Evolutionary conservation across 2,888 invertebrate species (phyloP), one percentile per base, ranked within the genome.

Genomic region (Gandaritis pyraliata): DNA sequence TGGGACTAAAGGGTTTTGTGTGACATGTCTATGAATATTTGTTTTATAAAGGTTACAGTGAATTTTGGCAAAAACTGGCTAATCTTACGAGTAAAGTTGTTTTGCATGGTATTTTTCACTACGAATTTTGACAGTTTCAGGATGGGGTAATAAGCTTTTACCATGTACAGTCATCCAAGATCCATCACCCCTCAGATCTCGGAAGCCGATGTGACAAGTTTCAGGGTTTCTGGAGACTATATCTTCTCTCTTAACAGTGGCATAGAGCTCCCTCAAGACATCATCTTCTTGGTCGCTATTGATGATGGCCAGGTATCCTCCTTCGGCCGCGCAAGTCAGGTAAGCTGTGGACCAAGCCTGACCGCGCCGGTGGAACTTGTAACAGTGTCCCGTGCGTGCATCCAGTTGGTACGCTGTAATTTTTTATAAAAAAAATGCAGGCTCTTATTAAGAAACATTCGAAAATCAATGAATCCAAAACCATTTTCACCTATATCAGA

Each of bases 271-370:
- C 11, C 2, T 12, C 46, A 46, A 23, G 1, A 46, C 46, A 11
- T n/a, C 2, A 1, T n/a, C 11, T 29, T 47, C 47, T 8, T n/a
- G 8, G 0, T 29, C 10, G 47, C 29, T 47, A 23, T 47, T 30
- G 29, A 47, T 29, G 7, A 47, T 13, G 7, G 29, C 29, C 29
- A 47, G 29, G 13, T 47, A 13, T 8, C 47, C 47, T n/a, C 47
- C 47, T 30, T 47, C 47, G 13, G 47, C 47, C 1, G 6, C 47
- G 47, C 47, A 47, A 47, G 47, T 47, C 47, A 47, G n/a, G 29
- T 47, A 47, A 2, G 47, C 47, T 8, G 29, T 47, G 1, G 18
- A 13, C 47, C 47, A 47, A n/a, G 7, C 10, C 47, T 29, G 6
- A 47, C 47, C 47, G 12, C 13, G n/a, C 1, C 13, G 12, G 13